Conservation (phyloP, 2,888 invertebrate genomes). For the Eupeodes latifasciatus region DNA sequence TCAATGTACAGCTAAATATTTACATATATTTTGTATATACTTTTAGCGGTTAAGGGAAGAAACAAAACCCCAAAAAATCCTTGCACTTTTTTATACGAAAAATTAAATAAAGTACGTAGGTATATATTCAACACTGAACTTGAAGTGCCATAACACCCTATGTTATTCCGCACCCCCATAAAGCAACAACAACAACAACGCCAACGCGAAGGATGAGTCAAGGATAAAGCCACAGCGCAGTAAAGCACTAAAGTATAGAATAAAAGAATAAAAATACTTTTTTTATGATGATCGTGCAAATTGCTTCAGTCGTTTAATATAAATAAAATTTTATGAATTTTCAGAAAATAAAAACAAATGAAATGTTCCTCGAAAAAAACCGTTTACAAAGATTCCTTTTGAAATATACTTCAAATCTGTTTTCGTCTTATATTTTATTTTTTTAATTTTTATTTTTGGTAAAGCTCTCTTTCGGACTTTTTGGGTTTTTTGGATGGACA, state of each 20-base stretch:
- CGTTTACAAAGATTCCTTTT: conserved; percentile 37
- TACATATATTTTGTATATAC: background rate
- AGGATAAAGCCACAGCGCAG: conserved; percentile 43
- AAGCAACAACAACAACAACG: background rate
- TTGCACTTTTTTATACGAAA: conserved; percentile 28
- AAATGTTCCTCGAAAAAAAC: background rate
- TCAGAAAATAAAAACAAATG: conserved; percentile 33
- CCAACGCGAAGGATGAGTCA: conserved; percentile 38
- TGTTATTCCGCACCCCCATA: background rate
- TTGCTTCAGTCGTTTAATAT: conserved; percentile 73
- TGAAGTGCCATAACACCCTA: conserved; percentile 57
- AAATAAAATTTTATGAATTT: conserved; percentile 74
- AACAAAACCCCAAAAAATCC: background rate
- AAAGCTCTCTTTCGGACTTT: conserved; percentile 47
- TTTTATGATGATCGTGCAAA: conserved; percentile 72
- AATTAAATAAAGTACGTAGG: conserved; percentile 15
- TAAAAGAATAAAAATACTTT: conserved; percentile 54
- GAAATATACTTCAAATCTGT: conserved; percentile 59
- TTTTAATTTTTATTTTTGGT: background rate
- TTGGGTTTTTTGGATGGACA: conserved; percentile 44
- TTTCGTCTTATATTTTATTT: background rate
- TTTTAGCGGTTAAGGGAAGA: background rate
- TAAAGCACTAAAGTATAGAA: conserved; percentile 6
- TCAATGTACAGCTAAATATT: conserved; percentile 6
- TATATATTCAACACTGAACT: conserved; percentile 54